A percentile compares a stretch with the other conserved stretches of the same genome.
Evolutionary conservation across 1,140 invertebrate genomes (phyloP).

Genomic region (Acromyrmex heyeri): DNA sequence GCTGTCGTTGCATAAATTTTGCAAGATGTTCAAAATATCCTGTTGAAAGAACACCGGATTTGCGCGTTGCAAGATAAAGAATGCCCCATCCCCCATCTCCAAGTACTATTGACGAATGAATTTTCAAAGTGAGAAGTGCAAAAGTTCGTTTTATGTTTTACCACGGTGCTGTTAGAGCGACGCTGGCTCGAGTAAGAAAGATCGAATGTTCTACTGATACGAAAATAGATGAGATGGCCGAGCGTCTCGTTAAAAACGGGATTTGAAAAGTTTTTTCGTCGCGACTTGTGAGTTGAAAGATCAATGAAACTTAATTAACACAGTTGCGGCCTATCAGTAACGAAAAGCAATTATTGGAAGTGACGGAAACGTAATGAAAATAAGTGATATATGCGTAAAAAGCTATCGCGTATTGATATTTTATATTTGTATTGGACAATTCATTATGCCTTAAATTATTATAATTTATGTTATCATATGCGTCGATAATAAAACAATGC

Average conservation of each 20-base stretch:
- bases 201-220: conserved; percentile 47
- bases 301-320: conserved; percentile 67
- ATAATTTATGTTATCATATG: conserved; percentile 6
- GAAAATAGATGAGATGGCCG: conserved; percentile 49
- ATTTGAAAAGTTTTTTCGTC: conserved; percentile 39
- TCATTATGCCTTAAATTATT: not conserved
- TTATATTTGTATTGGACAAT: conserved; percentile 19
- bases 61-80: conserved; percentile 21
- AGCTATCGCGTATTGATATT: not conserved
- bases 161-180: conserved; percentile 21
- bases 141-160: conserved; percentile 57
- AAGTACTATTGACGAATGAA: conserved; percentile 57
- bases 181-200: conserved; percentile 56
- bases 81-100: not conserved
- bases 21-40: conserved; percentile 49
- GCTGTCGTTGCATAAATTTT: conserved; percentile 38
- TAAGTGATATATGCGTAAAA: conserved; percentile 43
- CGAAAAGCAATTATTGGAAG: conserved; percentile 49
- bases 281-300: conserved; percentile 14
- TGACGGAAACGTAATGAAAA: conserved; percentile 57
- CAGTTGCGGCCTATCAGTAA: conserved; percentile 8
- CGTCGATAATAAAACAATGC: not conserved
- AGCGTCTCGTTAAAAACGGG: conserved; percentile 36
- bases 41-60: conserved; percentile 9
- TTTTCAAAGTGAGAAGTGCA: conserved; percentile 46